Evolutionary conservation across 2,797 vertebrate genomes (phyloP), one percentile per base, ranked within the genome.

Genomic region (Peromyscus melanophrys): DNA sequence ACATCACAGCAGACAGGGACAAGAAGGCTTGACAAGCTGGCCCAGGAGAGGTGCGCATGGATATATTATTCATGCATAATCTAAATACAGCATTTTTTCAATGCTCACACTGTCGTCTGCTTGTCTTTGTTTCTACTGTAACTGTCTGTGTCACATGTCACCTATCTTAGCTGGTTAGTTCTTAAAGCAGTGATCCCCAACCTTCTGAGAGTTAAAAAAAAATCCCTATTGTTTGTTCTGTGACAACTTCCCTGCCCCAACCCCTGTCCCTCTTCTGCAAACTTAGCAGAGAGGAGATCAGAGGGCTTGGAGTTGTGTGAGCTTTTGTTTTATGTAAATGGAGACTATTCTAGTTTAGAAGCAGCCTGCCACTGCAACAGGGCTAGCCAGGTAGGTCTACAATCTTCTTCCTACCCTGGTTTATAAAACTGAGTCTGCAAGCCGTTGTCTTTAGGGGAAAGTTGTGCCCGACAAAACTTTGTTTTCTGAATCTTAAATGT

Each of bases 51-150:
- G 0, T 77, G 49, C 65, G 80, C 69, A 94, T 52, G 87, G 92
- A 96, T 96, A 90, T 87, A 97, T 95, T 95, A 97, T 96, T 97
- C 98, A 97, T 96, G 94, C 95, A 93, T 84, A 97, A 97, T 95
- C 92, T 97, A 97, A 97, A 97, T 98, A 84, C 77, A 96, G 95
- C 93, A 92, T 96, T 96, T 97, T 96, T 96, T 90, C 97, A 88
- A 82, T 94, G 52, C 65, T 94, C 78, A 55, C 86, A 78, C 90
- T 78, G 78, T 97, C 92, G 90, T 97, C 90, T 95, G 49, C 88
- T 75, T 89, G 90, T 95, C 84, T 93, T 84, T 94, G 83, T 92
- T 93, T 93, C 73, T 80, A 27, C 8, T 73, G 67, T 91, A 95
- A 94, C 93, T 85, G 55, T 94, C 92, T 89, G 34, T 95, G 85